Conservation (phyloP, 2,113 vertebrate species). For the Macaca mulatta region DNA sequence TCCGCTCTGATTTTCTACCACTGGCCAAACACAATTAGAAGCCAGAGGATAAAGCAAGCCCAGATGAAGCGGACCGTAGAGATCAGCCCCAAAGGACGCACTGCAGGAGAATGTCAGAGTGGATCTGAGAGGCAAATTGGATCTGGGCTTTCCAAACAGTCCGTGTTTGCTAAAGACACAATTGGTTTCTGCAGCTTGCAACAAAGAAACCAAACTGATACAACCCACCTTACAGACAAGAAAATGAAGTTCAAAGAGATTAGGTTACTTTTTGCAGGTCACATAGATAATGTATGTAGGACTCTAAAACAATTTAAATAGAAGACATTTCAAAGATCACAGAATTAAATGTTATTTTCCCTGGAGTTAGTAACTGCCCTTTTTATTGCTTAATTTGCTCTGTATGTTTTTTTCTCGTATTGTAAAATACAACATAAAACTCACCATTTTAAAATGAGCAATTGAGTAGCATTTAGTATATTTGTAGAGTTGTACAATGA, state of each 20-base stretch:
- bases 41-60: neutral
- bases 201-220: neutral
- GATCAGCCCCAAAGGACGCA: neutral
- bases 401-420: too few relatives aligned
- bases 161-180: neutral
- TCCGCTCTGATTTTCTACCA: neutral
- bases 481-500: too few relatives aligned
- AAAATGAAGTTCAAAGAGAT: neutral
- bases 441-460: too few relatives aligned
- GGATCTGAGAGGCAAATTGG: neutral
- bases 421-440: too few relatives aligned
- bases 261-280: neutral
- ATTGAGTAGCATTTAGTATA: too few relatives aligned
- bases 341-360: neutral
- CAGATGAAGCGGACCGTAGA: neutral
- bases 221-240: neutral
- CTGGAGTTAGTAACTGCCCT: neutral
- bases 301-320: neutral
- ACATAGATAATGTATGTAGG: neutral
- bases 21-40: neutral
- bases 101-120: neutral
- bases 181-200: neutral
- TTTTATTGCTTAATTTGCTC: too few relatives aligned
- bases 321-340: neutral
- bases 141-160: neutral